These are phyloP conservation scores for Operophtera brumata DNA, from an alignment of 2,888 invertebrate genomes.

Conservation along the genomic window DNA sequence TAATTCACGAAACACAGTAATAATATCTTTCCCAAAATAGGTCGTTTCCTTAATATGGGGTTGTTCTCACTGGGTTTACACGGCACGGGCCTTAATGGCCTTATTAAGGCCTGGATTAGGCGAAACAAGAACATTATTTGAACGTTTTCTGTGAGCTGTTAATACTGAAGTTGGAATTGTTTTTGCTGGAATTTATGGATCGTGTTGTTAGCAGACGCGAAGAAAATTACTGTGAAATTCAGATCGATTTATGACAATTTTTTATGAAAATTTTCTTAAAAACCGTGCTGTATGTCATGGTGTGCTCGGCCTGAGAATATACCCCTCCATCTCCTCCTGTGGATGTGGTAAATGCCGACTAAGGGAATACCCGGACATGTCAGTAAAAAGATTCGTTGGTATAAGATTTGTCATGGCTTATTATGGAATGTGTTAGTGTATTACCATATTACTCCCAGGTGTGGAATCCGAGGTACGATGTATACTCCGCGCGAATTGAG, in stretches of 20 bases:
- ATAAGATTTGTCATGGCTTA: too few relatives aligned
- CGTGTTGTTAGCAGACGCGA: background rate
- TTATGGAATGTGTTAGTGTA: too few relatives aligned
- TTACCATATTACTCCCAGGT: too few relatives aligned
- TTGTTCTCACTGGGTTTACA: background rate
- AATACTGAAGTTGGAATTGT: too few relatives aligned
- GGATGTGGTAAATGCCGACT: too few relatives aligned
- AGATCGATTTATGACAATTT: background rate
- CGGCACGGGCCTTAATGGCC: conserved; percentile 8
- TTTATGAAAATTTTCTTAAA: background rate
- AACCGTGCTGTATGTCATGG: too few relatives aligned
- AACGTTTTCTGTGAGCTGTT: conserved; percentile 8
- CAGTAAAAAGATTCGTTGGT: too few relatives aligned
- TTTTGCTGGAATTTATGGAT: background rate
- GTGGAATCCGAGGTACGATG: too few relatives aligned
- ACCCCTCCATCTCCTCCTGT: too few relatives aligned
- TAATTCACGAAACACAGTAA: conserved; percentile 1
- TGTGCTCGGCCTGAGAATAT: too few relatives aligned
- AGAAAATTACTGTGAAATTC: background rate
- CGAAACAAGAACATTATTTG: conserved; percentile 2
- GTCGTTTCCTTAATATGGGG: background rate
- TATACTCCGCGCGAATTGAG: too few relatives aligned
- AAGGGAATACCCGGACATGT: too few relatives aligned
- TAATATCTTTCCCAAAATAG: conserved; percentile 2
- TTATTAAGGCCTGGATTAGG: conserved; percentile 14